Conservation (phyloP, 2,797 vertebrate species). For the Gorsachius magnificus region DNA sequence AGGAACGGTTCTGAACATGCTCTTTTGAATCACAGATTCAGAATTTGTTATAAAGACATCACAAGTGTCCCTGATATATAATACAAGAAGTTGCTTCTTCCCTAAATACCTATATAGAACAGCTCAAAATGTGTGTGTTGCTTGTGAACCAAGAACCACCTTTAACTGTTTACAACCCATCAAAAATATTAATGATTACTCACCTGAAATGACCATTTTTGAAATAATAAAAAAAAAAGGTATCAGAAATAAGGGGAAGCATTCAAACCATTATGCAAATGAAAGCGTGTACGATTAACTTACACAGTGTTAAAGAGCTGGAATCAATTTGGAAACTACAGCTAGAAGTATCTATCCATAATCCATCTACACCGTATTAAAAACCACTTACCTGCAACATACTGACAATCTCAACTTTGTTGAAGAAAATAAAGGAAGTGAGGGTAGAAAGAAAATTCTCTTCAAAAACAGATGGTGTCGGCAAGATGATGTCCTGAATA, state of each 20-base stretch:
- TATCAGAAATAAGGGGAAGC: neutral
- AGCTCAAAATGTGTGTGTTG: neutral
- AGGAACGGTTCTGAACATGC: neutral
- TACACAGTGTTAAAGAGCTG: neutral
- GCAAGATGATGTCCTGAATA: constrained; percentile 99
- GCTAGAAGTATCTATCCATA: neutral
- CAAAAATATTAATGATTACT: neutral
- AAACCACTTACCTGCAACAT: constrained; percentile 93
- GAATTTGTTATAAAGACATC: neutral
- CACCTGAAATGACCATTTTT: neutral
- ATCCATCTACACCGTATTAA: neutral
- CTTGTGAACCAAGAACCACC: neutral
- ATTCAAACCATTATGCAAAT: neutral
- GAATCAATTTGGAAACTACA: neutral
- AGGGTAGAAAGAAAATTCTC: constrained; percentile 99
- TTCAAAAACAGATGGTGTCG: constrained; percentile 97
- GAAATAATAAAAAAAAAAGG: neutral
- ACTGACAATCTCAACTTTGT: constrained; percentile 99
- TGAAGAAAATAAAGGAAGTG: constrained; percentile 99
- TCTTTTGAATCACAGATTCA: neutral
- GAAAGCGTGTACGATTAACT: neutral
- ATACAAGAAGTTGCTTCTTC: neutral
- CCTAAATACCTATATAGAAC: neutral
- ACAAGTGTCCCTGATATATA: neutral
- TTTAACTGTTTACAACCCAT: neutral